Evolutionary conservation across 2,113 vertebrate genomes (phyloP).

Genomic region (Trachemys scripta): DNA sequence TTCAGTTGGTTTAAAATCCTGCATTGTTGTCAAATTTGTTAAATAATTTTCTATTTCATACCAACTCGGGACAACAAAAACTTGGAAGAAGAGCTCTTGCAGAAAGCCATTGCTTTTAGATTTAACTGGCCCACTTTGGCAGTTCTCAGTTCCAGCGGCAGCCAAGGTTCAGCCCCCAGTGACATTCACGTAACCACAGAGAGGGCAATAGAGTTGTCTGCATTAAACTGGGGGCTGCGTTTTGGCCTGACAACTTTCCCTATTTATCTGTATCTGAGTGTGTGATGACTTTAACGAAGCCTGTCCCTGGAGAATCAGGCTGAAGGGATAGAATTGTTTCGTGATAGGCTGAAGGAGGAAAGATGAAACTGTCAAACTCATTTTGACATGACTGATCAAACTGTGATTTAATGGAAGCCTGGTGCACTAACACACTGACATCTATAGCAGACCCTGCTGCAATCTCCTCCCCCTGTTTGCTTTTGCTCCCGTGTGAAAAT

Average conservation of each 20-base stretch:
- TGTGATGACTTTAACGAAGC: background rate
- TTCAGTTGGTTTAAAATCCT: background rate
- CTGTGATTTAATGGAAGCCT: background rate
- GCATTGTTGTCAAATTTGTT: background rate
- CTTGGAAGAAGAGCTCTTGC: slow-evolving; percentile 33
- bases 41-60: background rate
- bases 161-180: background rate
- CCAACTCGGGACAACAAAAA: slow-evolving; percentile 23
- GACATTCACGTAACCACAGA: background rate
- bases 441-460: background rate
- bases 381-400: slow-evolving; percentile 24
- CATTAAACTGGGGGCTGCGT: slow-evolving; percentile 20
- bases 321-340: slow-evolving; percentile 20
- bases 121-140: background rate
- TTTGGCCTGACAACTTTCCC: slow-evolving; percentile 15
- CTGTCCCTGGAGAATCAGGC: background rate
- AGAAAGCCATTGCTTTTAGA: slow-evolving; percentile 34
- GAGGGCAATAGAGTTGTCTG: background rate
- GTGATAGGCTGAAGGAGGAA: slow-evolving; percentile 15
- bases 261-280: background rate
- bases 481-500: accelerated
- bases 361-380: background rate
- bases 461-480: background rate
- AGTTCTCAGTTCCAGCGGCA: background rate
- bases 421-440: accelerated